Evolutionary conservation across 1,140 invertebrate species (phyloP).

Genomic region (Drosophila arizonae): DNA sequence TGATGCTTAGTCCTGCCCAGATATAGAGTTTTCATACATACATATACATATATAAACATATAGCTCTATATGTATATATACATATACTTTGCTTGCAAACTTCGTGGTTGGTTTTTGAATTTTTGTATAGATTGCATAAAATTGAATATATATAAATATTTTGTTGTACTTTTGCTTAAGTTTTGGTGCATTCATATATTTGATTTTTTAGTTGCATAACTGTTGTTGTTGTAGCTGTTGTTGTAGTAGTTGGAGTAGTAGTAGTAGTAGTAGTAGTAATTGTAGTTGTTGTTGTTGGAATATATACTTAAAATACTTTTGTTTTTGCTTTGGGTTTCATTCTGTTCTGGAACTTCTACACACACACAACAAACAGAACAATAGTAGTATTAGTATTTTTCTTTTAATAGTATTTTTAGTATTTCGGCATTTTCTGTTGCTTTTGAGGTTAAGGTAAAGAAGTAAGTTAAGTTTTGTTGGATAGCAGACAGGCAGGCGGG

Average conservation of each 20-base stretch:
- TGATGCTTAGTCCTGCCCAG: slow-evolving; percentile 77
- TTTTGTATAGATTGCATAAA: slow-evolving; percentile 75
- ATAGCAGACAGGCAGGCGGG: slow-evolving; percentile 53
- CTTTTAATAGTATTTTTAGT: slow-evolving; percentile 14
- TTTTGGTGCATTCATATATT: slow-evolving; percentile 62
- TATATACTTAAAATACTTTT: slow-evolving; percentile 17
- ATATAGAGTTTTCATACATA: slow-evolving; percentile 56
- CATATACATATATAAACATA: slow-evolving; percentile 35
- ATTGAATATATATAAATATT: slow-evolving; percentile 59
- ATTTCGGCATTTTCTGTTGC: slow-evolving; percentile 14
- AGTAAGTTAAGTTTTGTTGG: slow-evolving; percentile 45
- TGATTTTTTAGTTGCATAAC: slow-evolving; percentile 70
- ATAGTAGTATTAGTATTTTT: slow-evolving; percentile 24
- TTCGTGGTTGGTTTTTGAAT: slow-evolving; percentile 69
- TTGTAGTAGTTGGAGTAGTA: slow-evolving; percentile 50
- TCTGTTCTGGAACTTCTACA: slow-evolving; percentile 56
- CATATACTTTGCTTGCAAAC: slow-evolving; percentile 46
- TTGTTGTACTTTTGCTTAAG: slow-evolving; percentile 45
- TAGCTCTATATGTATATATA: slow-evolving; percentile 43
- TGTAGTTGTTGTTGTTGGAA: slow-evolving; percentile 45
- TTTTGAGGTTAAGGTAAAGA: slow-evolving; percentile 48
- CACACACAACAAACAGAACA: slow-evolving; percentile 47
- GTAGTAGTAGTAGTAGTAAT: slow-evolving; percentile 27
- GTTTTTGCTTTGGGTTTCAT: slow-evolving; percentile 28
- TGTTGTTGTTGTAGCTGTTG: slow-evolving; percentile 77